Evolutionary conservation across 2,888 invertebrate genomes (phyloP), one percentile per base, ranked within the genome.

Genomic region (Acronicta aceris): DNA sequence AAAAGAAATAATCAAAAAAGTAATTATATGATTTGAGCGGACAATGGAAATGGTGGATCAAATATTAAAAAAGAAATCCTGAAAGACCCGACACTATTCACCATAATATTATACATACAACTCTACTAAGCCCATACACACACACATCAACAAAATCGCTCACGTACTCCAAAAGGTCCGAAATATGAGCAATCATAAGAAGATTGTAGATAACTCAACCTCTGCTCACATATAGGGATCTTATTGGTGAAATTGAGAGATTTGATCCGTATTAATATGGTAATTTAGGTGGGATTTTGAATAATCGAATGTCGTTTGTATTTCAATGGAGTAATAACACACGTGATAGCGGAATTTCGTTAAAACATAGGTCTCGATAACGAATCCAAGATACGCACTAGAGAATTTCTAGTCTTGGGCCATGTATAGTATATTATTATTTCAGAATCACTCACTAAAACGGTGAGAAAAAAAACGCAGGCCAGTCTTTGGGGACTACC

Each of bases 221-320:
- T 43, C 10, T 41, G 60, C 49, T 51, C 51, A 53, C 57, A 59
- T 62, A 62, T 38, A 9, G 16, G 49, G 46, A 47, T 57, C 51
- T 68, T 71, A 74, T 69, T 62, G 64, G 65, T 7, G 45, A 53
- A 64, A 77, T 77, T 65, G 66, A 51, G 30, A 55, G 64, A 77
- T 77, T 71, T 68, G 60, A 51, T 57, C 49, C 50, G 62, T 65
- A 70, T 64, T 60, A 71, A 52, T 50, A 43, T n/a, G 41, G 54
- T 68, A 68, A 68, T 64, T 62, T 71, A 50, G 59, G 50, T 49
- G 27, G 64, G 61, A 68, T 71, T 77, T 52, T 62, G 59, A 71
- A 74, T 77, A 71, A 76, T 76, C 73, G 64, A 71, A 71, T 55
- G 30, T 12, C 33, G 3, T 33, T 4, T 36, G 9, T 33, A 16